These are phyloP conservation scores for Dioctria linearis DNA, from an alignment of 2,888 invertebrate genomes.

Conservation along the genomic window DNA sequence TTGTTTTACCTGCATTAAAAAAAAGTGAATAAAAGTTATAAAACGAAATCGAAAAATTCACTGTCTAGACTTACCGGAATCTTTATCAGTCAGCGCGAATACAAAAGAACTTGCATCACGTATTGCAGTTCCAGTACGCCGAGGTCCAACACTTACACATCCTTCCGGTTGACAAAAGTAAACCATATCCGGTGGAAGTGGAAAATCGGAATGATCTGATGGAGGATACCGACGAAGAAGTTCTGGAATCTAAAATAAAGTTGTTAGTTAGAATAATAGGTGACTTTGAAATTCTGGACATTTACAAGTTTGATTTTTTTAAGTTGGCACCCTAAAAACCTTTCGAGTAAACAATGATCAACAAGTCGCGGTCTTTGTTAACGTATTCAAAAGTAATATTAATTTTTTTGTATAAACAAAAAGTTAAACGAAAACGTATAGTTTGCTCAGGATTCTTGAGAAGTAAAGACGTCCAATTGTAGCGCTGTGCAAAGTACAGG, in stretches of 20 bases:
- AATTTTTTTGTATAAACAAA: too few relatives aligned
- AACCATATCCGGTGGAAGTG: slow-evolving; percentile 97
- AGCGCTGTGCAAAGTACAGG: too few relatives aligned
- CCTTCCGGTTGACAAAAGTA: slow-evolving; percentile 99
- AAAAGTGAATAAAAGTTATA: not conserved
- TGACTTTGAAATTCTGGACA: too few relatives aligned
- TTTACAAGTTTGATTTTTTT: too few relatives aligned
- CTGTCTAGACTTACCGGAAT: slow-evolving; percentile 78
- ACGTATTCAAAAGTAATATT: too few relatives aligned
- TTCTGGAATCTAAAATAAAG: slow-evolving; percentile 84
- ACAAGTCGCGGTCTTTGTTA: too few relatives aligned
- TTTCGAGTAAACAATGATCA: too few relatives aligned
- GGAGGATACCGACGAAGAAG: slow-evolving; percentile 94
- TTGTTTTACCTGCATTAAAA: slow-evolving; percentile 74
- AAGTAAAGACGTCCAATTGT: too few relatives aligned
- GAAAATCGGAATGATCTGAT: slow-evolving; percentile 97
- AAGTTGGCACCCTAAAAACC: too few relatives aligned
- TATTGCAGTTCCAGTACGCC: slow-evolving; percentile 79
- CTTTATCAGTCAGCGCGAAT: slow-evolving; percentile 98
- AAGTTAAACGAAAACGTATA: too few relatives aligned
- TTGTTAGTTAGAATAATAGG: too few relatives aligned
- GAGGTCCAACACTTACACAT: slow-evolving; percentile 92
- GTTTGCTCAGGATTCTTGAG: too few relatives aligned
- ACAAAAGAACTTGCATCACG: slow-evolving; percentile 97
- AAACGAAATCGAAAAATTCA: not conserved